Percentiles rank a stretch among this genome's conserved stretches.
Evolutionary conservation across 2,113 vertebrate species (phyloP).

Genomic region (Lampris incognitus): DNA sequence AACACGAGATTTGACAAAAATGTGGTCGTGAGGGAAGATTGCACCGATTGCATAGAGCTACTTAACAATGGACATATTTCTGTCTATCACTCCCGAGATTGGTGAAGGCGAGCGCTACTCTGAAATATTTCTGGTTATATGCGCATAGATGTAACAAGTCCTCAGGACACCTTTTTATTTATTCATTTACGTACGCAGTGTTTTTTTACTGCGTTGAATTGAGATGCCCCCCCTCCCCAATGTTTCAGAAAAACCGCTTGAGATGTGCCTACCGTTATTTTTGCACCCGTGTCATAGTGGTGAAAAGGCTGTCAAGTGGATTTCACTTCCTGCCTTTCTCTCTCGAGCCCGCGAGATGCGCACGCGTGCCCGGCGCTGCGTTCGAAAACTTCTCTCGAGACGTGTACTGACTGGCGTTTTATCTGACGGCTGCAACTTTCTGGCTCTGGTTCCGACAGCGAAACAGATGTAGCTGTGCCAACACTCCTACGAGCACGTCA

Average conservation of each 20-base stretch:
- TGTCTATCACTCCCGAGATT: too few relatives aligned
- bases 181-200: neutral
- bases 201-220: neutral
- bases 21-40: conserved; percentile 65
- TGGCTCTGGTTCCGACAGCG: too few relatives aligned
- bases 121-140: neutral
- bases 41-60: conserved; percentile 61
- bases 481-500: neutral
- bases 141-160: neutral
- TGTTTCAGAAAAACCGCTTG: neutral
- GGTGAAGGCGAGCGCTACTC: conserved; percentile 20
- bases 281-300: conserved; percentile 23
- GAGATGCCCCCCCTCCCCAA: neutral
- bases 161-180: neutral
- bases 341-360: conserved; percentile 11
- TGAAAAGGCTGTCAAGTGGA: conserved; percentile 19
- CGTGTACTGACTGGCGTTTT: too few relatives aligned
- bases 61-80: conserved; percentile 49
- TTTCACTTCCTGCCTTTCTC: conserved; percentile 4
- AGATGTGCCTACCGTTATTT: conserved; percentile 20
- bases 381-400: too few relatives aligned
- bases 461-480: too few relatives aligned
- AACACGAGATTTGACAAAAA: conserved; percentile 77
- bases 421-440: too few relatives aligned
- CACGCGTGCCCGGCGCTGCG: too few relatives aligned